Percentiles rank a stretch among this genome's conserved stretches.
These are phyloP conservation scores for Acanthaster planci DNA, from an alignment of 35 echinoderm and acorn worm species.

Conservation along the genomic window DNA sequence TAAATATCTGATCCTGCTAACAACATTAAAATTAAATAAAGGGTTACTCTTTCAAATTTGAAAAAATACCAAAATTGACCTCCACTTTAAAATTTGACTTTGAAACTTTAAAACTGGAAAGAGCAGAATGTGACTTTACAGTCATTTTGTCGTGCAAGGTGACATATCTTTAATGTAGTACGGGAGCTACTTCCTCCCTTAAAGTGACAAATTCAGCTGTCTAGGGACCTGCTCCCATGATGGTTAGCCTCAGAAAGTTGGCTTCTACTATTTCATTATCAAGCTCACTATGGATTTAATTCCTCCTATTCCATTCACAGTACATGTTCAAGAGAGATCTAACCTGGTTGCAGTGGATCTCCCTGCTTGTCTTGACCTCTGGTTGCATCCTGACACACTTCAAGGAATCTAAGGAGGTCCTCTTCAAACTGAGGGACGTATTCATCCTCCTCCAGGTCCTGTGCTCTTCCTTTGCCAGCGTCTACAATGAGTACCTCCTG, in stretches of 20 bases:
- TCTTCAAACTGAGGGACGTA: slow-evolving; percentile 23
- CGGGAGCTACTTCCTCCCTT: no score
- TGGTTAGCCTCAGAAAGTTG: background rate
- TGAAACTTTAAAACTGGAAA: no score
- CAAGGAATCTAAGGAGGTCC: slow-evolving; percentile 23
- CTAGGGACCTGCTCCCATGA: no score
- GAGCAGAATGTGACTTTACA: no score
- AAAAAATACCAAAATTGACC: no score
- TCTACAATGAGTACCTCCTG: slow-evolving; percentile 91
- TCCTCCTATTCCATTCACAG: slow-evolving; percentile 35
- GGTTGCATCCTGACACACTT: slow-evolving; percentile 70
- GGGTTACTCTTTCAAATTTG: no score
- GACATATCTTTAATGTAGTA: no score
- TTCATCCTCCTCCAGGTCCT: slow-evolving; percentile 66
- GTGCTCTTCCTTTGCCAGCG: slow-evolving; percentile 78
- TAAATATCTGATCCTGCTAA: no score
- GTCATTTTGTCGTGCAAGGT: no score
- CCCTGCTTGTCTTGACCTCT: slow-evolving; percentile 64
- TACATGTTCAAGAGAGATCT: slow-evolving; percentile 66
- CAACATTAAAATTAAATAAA: no score
- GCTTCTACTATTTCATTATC: background rate
- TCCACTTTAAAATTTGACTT: no score
- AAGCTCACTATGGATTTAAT: background rate
- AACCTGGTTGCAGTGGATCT: slow-evolving; percentile 76
- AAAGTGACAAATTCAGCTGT: no score